Conservation (phyloP, 1,140 invertebrate genomes). For the Seison nebaliae region DNA sequence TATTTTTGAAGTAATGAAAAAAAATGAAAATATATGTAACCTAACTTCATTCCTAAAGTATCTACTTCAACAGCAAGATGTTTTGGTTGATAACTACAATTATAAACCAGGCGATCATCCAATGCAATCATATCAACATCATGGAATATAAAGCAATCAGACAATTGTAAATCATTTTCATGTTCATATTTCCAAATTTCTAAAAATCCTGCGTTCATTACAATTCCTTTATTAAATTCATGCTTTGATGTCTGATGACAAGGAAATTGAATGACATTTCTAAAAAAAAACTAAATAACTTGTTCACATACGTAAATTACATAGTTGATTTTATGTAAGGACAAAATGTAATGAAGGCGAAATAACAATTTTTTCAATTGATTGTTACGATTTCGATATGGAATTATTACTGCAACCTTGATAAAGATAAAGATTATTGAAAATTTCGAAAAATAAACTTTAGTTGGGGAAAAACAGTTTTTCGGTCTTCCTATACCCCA, state of each 20-base stretch:
- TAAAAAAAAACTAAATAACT: slow-evolving; percentile 17
- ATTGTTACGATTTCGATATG: slow-evolving; percentile 49
- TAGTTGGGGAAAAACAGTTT: no score
- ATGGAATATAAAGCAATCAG: slow-evolving; percentile 73
- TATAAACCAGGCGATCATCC: slow-evolving; percentile 20
- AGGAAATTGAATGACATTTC: slow-evolving; percentile 39
- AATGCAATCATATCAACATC: slow-evolving; percentile 47
- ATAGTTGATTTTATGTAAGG: slow-evolving; percentile 61
- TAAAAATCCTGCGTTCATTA: slow-evolving; percentile 13
- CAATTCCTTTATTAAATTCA: slow-evolving; percentile 28
- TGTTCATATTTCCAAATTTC: slow-evolving; percentile 26
- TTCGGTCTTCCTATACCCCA: no score
- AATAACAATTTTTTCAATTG: slow-evolving; percentile 53
- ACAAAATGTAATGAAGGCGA: slow-evolving; percentile 64
- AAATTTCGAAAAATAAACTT: no score
- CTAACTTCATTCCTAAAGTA: not conserved
- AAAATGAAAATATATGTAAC: not conserved
- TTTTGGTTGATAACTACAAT: slow-evolving; percentile 53
- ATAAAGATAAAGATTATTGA: not conserved
- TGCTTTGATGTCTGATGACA: slow-evolving; percentile 56
- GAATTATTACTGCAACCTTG: slow-evolving; percentile 49
- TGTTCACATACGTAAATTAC: slow-evolving; percentile 71
- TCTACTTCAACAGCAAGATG: slow-evolving; percentile 31
- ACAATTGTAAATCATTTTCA: slow-evolving; percentile 49
- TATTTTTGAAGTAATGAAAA: slow-evolving; percentile 20